These are phyloP conservation scores for Poeciliopsis gracilis DNA, from an alignment of 2,797 vertebrate genomes.

Conservation along the genomic window DNA sequence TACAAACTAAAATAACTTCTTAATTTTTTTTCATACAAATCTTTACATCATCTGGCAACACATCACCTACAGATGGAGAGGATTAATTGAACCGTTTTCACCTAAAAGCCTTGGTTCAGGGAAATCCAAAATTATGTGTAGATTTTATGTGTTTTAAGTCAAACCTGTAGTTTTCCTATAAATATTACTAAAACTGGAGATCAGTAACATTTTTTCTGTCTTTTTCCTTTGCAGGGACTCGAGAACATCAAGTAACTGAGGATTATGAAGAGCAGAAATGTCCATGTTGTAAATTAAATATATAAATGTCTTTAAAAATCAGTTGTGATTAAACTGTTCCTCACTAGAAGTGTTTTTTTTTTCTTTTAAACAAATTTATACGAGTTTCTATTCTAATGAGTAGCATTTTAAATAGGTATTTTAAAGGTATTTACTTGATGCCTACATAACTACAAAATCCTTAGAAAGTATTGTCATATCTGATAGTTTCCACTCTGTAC, in stretches of 20 bases:
- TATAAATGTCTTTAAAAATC: conserved; percentile 25
- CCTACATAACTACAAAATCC: background rate
- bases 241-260: conserved; percentile 88
- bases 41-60: background rate
- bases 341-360: conserved; percentile 13
- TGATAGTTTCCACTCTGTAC: background rate
- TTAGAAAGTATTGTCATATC: background rate
- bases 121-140: background rate
- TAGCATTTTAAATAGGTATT: background rate
- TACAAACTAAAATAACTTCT: background rate
- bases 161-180: background rate
- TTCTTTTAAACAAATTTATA: no score
- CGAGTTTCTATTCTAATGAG: background rate
- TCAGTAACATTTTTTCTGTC: conserved; percentile 1
- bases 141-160: background rate
- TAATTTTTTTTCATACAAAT: background rate
- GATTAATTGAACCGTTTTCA: background rate
- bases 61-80: background rate
- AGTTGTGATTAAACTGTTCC: conserved; percentile 25
- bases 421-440: background rate
- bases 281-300: conserved; percentile 71
- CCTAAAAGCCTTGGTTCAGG: background rate
- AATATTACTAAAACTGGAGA: background rate
- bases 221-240: conserved; percentile 83
- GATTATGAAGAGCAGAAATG: conserved; percentile 9